These are phyloP conservation scores for Leptopilina drosophilae DNA, from an alignment of 2,888 invertebrate species.

Conservation along the genomic window DNA sequence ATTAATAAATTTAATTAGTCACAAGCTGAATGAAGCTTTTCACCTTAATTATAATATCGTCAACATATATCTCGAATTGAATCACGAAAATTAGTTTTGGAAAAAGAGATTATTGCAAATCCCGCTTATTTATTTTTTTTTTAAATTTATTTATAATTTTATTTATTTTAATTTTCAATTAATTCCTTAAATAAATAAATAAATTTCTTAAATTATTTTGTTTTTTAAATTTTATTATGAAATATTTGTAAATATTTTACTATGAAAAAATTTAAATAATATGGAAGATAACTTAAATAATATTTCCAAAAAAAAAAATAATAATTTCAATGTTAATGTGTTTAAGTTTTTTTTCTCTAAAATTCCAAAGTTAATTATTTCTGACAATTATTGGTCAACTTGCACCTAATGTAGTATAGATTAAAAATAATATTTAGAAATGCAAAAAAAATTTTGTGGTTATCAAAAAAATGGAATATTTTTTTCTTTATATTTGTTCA, in stretches of 20 bases:
- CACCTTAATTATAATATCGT: neutral
- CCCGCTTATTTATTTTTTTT: neutral
- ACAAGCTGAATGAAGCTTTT: slow-evolving; percentile 3
- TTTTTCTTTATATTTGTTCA: neutral
- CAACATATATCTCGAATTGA: neutral
- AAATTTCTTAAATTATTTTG: no score
- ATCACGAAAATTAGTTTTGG: slow-evolving; percentile 1
- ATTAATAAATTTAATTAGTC: no score
- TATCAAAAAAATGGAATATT: neutral
- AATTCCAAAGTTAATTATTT: neutral
- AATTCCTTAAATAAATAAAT: no score
- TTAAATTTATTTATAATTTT: neutral
- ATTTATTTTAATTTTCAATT: neutral
- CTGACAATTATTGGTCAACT: slow-evolving; percentile 45
- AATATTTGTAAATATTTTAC: no score
- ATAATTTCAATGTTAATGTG: no score
- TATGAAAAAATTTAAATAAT: no score
- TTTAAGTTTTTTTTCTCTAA: neutral
- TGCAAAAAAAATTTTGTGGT: neutral
- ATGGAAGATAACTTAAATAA: no score
- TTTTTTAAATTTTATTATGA: no score
- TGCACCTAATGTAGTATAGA: slow-evolving; percentile 23
- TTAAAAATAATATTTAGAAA: neutral
- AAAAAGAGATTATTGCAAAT: neutral
- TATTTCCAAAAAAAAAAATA: no score